phyloP scores from a whole-genome alignment of 2,113 vertebrate species.

The Xiphophorus hellerii region DNA sequence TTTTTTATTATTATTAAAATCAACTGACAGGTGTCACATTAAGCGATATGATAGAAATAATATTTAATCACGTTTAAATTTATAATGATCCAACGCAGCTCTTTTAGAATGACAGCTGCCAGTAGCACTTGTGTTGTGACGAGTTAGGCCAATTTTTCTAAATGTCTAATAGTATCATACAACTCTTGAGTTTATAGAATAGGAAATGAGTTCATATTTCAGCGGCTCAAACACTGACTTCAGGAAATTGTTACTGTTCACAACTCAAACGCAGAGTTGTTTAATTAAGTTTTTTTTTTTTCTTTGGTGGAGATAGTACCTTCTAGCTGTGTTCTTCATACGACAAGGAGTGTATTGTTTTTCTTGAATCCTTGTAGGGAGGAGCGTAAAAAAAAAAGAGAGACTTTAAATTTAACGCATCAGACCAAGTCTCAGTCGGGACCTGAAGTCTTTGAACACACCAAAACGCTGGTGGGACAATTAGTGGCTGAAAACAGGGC shows the following conservation, averaged over 20 bases:
- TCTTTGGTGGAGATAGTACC: neutral
- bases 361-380: neutral
- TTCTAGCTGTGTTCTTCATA: neutral
- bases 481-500: constrained; percentile 31
- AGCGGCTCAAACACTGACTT: neutral
- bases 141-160: neutral
- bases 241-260: neutral
- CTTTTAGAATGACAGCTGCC: neutral
- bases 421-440: constrained; percentile 14
- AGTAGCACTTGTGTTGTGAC: neutral
- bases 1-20: too few relatives aligned
- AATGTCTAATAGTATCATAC: neutral
- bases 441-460: constrained; percentile 22
- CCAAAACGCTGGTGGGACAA: constrained; percentile 25
- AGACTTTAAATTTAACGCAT: constrained; percentile 20
- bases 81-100: too few relatives aligned
- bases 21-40: too few relatives aligned
- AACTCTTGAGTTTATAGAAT: neutral
- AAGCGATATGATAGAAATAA: too few relatives aligned
- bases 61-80: too few relatives aligned
- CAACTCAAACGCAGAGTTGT: neutral
- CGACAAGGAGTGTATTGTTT: neutral
- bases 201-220: neutral
- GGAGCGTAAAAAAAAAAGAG: neutral
- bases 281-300: neutral